Conservation (phyloP, 1,140 invertebrate genomes). For the Eubasilissa regina region DNA sequence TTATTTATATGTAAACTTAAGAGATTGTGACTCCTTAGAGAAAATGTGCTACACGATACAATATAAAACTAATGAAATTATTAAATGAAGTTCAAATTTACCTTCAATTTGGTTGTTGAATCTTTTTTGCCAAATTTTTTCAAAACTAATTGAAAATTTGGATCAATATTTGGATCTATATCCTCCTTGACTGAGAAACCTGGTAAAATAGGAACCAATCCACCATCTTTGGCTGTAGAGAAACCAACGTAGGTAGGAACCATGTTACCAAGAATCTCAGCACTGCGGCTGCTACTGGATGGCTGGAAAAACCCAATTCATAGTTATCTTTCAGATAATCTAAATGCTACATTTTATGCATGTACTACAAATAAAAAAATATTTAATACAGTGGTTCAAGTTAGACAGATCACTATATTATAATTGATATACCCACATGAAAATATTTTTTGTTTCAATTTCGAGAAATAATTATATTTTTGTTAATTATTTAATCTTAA, state of each 20-base stretch:
- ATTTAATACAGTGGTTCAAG: too few relatives aligned
- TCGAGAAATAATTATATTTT: too few relatives aligned
- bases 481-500: too few relatives aligned
- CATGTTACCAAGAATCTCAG: slow-evolving; percentile 78
- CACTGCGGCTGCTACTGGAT: slow-evolving; percentile 86
- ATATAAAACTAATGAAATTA: too few relatives aligned
- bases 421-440: too few relatives aligned
- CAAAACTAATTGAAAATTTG: slow-evolving; percentile 77
- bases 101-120: slow-evolving; percentile 88
- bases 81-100: slow-evolving; percentile 61
- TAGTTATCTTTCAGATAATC: not conserved
- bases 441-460: too few relatives aligned
- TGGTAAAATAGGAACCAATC: slow-evolving; percentile 75
- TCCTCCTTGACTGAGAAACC: slow-evolving; percentile 73
- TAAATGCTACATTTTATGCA: too few relatives aligned
- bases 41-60: too few relatives aligned
- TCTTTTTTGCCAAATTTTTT: slow-evolving; percentile 91
- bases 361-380: too few relatives aligned
- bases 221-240: slow-evolving; percentile 74
- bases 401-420: too few relatives aligned
- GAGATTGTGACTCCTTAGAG: too few relatives aligned
- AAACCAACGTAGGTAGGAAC: slow-evolving; percentile 81
- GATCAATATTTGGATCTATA: slow-evolving; percentile 74
- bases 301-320: slow-evolving; percentile 74
- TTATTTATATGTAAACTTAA: too few relatives aligned